Base-by-base conservation (phyloP, 2,113 vertebrate species). In the Pseudonaja textilis region DNA sequence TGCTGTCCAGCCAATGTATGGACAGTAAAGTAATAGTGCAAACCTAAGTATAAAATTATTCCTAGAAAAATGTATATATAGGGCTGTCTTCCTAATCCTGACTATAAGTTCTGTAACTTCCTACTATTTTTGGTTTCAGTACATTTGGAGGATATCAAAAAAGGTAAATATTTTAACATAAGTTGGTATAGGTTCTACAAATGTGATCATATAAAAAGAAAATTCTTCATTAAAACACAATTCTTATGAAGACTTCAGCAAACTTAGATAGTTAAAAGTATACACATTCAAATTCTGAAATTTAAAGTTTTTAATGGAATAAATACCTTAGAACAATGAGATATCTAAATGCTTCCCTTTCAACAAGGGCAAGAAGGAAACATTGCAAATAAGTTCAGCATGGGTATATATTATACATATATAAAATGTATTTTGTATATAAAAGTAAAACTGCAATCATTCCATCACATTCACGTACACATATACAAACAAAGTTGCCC, bases 221-320 rank as follows among this genome's bases (percentile, higher is more conserved):
- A 18, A 81, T 81, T 39, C 69, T 81, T 34, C 69, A 81, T 39
- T 39, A 61, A 59, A 25, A 85, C 22, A 47, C 39, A 45, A 42
- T 39, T 85, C 90, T 94, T 85, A 94, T 87, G 25, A 93, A 95
- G 91, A 69, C 88, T 93, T 57, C 69, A 94, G 96, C 61, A 69
- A 94, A 95, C 91, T 94, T 50, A 96, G 93, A 59, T 25, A 59
- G 56, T 25, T 85, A 56, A 16, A 90, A 93, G 54, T 6, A 94
- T 93, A 94, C 91, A 94, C 93, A 96, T 95, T 91, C 95, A 96
- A 96, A 95, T 92, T 95, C 95, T 90, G 2, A 91, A 85, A 95
- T 94, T 95, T 94, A 26, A 2, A 93, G 92, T 89, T 96, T 94
- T 96, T 96, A 95, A 96, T 97, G 96, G 95, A 95, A 97, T 96